These are phyloP conservation scores for Zaprionus africanus DNA, from an alignment of 1,140 invertebrate genomes.

Conservation along the genomic window DNA sequence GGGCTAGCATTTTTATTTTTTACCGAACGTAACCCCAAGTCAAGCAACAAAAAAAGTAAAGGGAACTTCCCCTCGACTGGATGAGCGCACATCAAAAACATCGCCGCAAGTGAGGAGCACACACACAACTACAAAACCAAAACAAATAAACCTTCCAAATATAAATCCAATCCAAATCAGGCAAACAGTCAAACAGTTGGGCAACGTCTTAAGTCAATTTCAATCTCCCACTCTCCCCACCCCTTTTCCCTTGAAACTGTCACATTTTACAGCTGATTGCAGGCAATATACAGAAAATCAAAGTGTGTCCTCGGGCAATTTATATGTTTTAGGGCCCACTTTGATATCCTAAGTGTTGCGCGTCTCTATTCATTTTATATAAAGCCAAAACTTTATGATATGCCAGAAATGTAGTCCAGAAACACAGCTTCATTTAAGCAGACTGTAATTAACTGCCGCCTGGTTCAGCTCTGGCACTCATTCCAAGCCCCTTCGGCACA, in stretches of 20 bases:
- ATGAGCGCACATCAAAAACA: constrained; percentile 63
- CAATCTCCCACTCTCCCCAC: constrained; percentile 11
- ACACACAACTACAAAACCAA: constrained; percentile 52
- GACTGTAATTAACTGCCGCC: constrained; percentile 1
- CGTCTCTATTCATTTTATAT: background rate
- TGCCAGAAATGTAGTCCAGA: background rate
- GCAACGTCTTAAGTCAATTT: constrained; percentile 67
- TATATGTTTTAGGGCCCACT: background rate
- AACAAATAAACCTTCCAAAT: constrained; percentile 50
- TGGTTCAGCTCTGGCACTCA: background rate
- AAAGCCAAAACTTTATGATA: background rate
- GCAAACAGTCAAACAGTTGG: constrained; percentile 56
- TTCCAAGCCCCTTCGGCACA: background rate
- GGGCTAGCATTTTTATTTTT: constrained; percentile 44
- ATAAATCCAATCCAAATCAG: constrained; percentile 55
- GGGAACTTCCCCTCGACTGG: constrained; percentile 9
- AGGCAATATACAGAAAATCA: constrained; percentile 66
- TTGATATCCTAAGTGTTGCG: constrained; percentile 5
- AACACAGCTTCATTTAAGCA: background rate
- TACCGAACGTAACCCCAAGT: constrained; percentile 29
- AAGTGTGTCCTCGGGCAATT: constrained; percentile 51
- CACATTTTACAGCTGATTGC: constrained; percentile 78
- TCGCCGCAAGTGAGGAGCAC: constrained; percentile 66
- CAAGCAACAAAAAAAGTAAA: background rate
- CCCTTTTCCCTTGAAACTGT: constrained; percentile 11